Evolutionary conservation across 2,888 invertebrate species (phyloP).

Genomic region (Melinopterus prodromus): DNA sequence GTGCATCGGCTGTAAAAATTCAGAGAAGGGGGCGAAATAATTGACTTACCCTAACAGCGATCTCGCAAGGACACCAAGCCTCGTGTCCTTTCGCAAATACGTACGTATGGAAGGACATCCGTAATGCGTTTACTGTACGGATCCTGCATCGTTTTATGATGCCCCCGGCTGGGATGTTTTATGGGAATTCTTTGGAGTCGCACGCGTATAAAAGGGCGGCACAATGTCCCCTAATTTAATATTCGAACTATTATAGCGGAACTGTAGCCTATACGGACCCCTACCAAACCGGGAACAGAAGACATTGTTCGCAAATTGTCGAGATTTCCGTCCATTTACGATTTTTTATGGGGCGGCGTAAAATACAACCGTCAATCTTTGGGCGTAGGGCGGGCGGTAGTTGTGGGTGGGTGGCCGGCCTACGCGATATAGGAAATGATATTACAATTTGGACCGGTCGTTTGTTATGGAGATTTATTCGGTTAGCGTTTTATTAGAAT

Average conservation of each 20-base stretch:
- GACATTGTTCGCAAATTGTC: slow-evolving; percentile 4
- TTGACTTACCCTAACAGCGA: slow-evolving; percentile 13
- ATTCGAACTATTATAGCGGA: not conserved
- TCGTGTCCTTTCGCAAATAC: not conserved
- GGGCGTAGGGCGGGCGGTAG: not conserved
- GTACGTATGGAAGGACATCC: not conserved
- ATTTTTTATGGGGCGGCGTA: not conserved
- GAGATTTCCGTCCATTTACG: not conserved
- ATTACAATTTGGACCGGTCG: not conserved
- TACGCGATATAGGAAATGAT: not conserved
- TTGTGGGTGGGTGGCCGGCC: not conserved
- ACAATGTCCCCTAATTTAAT: not conserved
- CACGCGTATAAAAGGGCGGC: not conserved
- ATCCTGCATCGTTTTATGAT: not conserved
- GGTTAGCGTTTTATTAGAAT: not conserved
- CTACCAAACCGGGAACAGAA: not conserved
- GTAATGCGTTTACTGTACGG: slow-evolving; percentile 4
- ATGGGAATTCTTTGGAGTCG: not conserved
- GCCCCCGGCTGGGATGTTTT: not conserved
- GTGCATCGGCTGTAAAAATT: not conserved
- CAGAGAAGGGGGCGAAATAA: slow-evolving; percentile 9
- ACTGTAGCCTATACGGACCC: not conserved
- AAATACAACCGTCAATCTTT: slow-evolving; percentile 4
- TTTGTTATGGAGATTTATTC: slow-evolving; percentile 4
- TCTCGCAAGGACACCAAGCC: not conserved